phyloP scores from a whole-genome alignment of 2,113 vertebrate genomes.

The Austrofundulus limnaeus region DNA sequence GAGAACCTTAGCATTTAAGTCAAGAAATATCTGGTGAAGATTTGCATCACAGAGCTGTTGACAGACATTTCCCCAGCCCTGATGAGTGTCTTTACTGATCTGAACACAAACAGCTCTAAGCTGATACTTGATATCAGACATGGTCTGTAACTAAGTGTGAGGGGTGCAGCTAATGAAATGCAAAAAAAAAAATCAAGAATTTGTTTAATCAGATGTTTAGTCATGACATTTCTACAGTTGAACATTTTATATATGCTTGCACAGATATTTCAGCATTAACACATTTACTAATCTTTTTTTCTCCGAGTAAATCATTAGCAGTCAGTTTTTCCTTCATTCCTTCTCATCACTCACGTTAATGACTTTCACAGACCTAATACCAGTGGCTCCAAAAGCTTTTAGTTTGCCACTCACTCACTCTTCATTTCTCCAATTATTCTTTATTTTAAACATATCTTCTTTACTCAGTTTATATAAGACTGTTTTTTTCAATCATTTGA shows the following conservation, averaged over 20 bases:
- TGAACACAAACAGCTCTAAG: neutral
- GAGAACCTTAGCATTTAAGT: neutral
- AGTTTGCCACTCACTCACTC: no score
- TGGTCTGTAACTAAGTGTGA: neutral
- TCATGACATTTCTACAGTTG: no score
- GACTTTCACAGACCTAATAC: neutral
- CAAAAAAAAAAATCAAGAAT: no score
- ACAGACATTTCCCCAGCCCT: neutral
- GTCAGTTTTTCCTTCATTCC: neutral
- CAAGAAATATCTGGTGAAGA: neutral
- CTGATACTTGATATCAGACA: neutral
- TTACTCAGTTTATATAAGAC: no score
- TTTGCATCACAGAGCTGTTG: neutral
- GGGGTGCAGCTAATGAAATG: no score
- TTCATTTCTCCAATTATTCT: no score
- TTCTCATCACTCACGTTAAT: conserved; percentile 13
- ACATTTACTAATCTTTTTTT: conserved; percentile 9
- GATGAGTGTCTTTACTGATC: neutral
- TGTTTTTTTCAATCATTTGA: conserved; percentile 24
- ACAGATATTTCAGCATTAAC: neutral
- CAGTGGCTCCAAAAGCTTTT: no score
- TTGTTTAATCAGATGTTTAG: no score
- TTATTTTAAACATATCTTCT: no score
- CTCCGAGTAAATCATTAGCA: conserved; percentile 25
- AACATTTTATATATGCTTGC: no score